Percentiles rank a stretch among this genome's conserved stretches.
phyloP scores from a whole-genome alignment of 2,888 invertebrate species.

The Hydroisotoma schaefferi region DNA sequence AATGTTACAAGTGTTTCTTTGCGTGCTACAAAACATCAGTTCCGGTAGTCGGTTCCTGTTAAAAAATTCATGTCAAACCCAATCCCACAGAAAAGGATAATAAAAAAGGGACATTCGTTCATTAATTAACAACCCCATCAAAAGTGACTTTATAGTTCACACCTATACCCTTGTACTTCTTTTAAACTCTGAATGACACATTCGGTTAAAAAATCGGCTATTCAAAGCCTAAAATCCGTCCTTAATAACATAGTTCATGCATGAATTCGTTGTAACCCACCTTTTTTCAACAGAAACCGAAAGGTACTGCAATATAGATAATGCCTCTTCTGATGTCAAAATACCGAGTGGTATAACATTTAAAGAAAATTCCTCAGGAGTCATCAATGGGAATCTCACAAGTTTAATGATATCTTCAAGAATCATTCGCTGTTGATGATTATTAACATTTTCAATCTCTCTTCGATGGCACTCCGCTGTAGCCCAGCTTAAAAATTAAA shows the following conservation, averaged over 20 bases:
- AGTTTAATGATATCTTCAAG: slow-evolving; percentile 23
- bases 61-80: not conserved
- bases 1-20: slow-evolving; percentile 21
- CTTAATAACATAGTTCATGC: no score
- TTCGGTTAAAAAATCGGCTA: no score
- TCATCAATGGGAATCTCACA: slow-evolving; percentile 30
- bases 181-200: no score
- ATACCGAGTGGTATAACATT: slow-evolving; percentile 26
- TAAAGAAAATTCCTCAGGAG: slow-evolving; percentile 28
- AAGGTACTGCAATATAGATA: slow-evolving; percentile 26
- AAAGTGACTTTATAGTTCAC: no score
- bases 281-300: slow-evolving; percentile 29
- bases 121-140: no score
- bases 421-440: slow-evolving; percentile 10
- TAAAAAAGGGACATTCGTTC: no score
- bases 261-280: slow-evolving; percentile 5
- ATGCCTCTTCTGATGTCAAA: slow-evolving; percentile 20
- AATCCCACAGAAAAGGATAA: no score
- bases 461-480: slow-evolving; percentile 25
- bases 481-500: slow-evolving; percentile 23
- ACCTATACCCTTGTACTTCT: no score
- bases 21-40: slow-evolving; percentile 17
- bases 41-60: slow-evolving; percentile 18
- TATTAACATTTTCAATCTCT: slow-evolving; percentile 16
- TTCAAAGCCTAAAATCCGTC: no score